Percentiles rank a stretch among this genome's conserved stretches.
phyloP scores from a whole-genome alignment of 2,797 vertebrate species.

The Gadopsis marmoratus region DNA sequence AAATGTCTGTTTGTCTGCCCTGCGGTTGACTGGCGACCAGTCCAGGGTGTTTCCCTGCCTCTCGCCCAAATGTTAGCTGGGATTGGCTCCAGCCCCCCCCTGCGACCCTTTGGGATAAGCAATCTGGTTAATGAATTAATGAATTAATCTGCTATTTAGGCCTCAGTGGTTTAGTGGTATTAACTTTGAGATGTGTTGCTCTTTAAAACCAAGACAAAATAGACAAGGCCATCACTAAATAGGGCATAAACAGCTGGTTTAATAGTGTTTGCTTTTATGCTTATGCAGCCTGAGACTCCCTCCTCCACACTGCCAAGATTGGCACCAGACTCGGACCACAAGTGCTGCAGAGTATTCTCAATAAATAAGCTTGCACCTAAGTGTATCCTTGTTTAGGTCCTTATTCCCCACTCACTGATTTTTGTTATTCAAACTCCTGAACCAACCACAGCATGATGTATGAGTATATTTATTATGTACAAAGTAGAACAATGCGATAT shows the following conservation, averaged over 20 bases:
- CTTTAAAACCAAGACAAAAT: not conserved
- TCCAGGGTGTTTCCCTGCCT: too few relatives aligned
- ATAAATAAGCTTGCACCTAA: not conserved
- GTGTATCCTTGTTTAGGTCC: not conserved
- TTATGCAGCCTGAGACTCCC: not conserved
- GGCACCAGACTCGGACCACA: not conserved
- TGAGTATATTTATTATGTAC: not conserved
- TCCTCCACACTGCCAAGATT: not conserved
- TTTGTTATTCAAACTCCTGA: not conserved
- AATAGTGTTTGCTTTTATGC: constrained; percentile 8
- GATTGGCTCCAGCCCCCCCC: too few relatives aligned
- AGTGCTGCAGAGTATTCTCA: not conserved
- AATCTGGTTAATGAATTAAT: too few relatives aligned
- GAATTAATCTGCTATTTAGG: not conserved
- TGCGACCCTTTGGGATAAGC: too few relatives aligned
- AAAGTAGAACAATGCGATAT: not conserved
- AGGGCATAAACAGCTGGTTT: not conserved
- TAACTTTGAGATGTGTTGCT: not conserved
- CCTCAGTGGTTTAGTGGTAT: not conserved
- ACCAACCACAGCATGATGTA: not conserved
- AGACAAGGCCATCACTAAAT: not conserved
- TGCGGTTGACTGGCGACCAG: too few relatives aligned
- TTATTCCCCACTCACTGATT: not conserved
- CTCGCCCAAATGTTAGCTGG: too few relatives aligned
- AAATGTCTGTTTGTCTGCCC: too few relatives aligned